These are phyloP conservation scores for Lathronympha strigana DNA, from an alignment of 2,888 invertebrate genomes.

Conservation along the genomic window DNA sequence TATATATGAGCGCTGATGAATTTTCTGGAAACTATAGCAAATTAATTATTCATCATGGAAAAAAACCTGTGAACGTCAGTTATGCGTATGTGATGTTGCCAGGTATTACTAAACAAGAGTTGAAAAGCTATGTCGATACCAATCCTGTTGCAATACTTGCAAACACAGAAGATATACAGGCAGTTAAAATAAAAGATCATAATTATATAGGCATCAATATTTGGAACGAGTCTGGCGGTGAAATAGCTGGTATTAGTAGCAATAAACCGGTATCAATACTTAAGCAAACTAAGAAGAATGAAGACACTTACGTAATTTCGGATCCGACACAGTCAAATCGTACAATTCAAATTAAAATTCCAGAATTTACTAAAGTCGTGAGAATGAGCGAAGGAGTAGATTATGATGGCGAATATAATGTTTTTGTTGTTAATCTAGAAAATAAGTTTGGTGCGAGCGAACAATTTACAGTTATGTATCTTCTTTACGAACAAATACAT, in stretches of 20 bases:
- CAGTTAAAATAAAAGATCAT: constrained; percentile 8
- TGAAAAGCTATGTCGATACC: background rate
- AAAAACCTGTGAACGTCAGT: constrained; percentile 1
- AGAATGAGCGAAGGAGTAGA: background rate
- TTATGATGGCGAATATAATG: constrained; percentile 11
- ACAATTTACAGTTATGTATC: constrained; percentile 11
- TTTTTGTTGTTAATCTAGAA: constrained; percentile 3
- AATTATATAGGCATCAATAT: constrained; percentile 19
- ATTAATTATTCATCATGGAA: constrained; percentile 11
- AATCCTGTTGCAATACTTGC: constrained; percentile 1
- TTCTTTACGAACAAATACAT: constrained; percentile 4
- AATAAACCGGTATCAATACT: constrained; percentile 18
- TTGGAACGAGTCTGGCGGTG: constrained; percentile 9
- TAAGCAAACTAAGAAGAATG: constrained; percentile 10
- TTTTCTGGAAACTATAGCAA: constrained; percentile 7
- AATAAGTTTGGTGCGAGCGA: background rate
- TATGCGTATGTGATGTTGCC: constrained; percentile 17
- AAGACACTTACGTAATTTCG: constrained; percentile 12
- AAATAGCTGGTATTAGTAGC: constrained; percentile 8
- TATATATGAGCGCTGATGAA: background rate
- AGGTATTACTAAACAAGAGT: background rate
- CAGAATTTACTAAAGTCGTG: constrained; percentile 4
- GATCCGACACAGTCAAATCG: constrained; percentile 18
- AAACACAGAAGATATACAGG: constrained; percentile 11
- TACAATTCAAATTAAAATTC: constrained; percentile 5